Percentiles rank a stretch among this genome's conserved stretches.
Evolutionary conservation across 1,140 invertebrate species (phyloP).

Genomic region (Leguminivora glycinivorella): DNA sequence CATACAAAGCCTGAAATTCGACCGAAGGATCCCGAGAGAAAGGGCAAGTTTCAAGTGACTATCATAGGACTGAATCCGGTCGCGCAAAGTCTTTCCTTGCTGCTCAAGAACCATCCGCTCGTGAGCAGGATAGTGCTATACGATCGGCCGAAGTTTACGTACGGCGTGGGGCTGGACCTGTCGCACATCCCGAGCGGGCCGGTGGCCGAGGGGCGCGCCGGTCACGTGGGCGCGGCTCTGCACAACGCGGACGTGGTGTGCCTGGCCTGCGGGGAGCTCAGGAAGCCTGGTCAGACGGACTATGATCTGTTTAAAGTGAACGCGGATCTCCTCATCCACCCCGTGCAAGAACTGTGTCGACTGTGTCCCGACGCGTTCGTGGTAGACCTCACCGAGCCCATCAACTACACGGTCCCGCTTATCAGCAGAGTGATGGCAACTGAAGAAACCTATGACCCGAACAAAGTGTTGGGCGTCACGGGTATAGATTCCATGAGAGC

Average conservation of each 20-base stretch:
- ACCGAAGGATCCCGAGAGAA: background rate
- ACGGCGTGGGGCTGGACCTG: background rate
- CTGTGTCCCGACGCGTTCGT: slow-evolving; percentile 1
- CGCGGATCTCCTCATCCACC: background rate
- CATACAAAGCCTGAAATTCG: background rate
- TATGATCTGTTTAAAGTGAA: slow-evolving; percentile 19
- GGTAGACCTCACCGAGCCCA: slow-evolving; percentile 12
- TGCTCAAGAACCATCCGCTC: slow-evolving; percentile 11
- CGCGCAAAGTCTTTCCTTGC: background rate
- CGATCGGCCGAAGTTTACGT: slow-evolving; percentile 1
- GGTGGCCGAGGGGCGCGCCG: background rate
- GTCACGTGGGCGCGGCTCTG: background rate
- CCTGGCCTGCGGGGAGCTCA: background rate
- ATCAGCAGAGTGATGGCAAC: background rate
- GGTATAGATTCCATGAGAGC: slow-evolving; percentile 9
- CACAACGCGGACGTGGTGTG: background rate
- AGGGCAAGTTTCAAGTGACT: slow-evolving; percentile 13
- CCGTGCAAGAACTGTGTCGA: slow-evolving; percentile 5
- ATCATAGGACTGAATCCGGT: slow-evolving; percentile 1
- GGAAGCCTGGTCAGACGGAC: slow-evolving; percentile 15
- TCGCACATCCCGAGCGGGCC: background rate
- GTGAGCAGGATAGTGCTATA: background rate
- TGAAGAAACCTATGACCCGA: background rate
- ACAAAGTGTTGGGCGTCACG: slow-evolving; percentile 6
- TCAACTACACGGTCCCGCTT: slow-evolving; percentile 18